Evolutionary conservation across 1,140 invertebrate species (phyloP).

Genomic region (Cecropterus lyciades): DNA sequence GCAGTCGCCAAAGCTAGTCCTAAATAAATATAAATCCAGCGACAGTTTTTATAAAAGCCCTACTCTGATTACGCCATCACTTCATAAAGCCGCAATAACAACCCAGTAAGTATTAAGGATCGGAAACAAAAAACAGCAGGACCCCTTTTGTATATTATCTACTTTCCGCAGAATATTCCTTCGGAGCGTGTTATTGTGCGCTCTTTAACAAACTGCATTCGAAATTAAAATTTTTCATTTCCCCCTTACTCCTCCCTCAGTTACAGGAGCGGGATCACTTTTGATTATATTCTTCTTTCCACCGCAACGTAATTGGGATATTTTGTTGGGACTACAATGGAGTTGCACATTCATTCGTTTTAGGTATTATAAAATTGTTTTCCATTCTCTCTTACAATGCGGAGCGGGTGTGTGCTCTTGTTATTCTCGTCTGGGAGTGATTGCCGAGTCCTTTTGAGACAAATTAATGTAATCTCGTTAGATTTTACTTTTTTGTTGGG

Average conservation of each 20-base stretch:
- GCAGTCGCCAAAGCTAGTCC: neutral
- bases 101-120: constrained; percentile 49
- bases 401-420: constrained; percentile 33
- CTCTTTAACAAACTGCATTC: constrained; percentile 82
- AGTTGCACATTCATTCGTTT: constrained; percentile 76
- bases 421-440: constrained; percentile 46
- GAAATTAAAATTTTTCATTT: constrained; percentile 82
- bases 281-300: constrained; percentile 77
- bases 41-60: neutral
- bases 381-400: constrained; percentile 54
- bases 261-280: constrained; percentile 73
- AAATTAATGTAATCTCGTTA: constrained; percentile 32
- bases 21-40: neutral
- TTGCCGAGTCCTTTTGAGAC: constrained; percentile 37
- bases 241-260: constrained; percentile 45
- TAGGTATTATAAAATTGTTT: constrained; percentile 71
- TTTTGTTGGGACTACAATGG: constrained; percentile 76
- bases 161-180: constrained; percentile 66
- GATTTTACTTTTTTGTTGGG: neutral
- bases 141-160: constrained; percentile 76
- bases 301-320: constrained; percentile 80
- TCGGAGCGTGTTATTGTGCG: constrained; percentile 71
- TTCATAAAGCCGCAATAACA: constrained; percentile 30
- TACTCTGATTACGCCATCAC: constrained; percentile 33
- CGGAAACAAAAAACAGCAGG: constrained; percentile 57